A percentile compares a stretch with the other conserved stretches of the same genome.
Conservation (phyloP, 1,140 invertebrate species). For the Centruroides vittatus region DNA sequence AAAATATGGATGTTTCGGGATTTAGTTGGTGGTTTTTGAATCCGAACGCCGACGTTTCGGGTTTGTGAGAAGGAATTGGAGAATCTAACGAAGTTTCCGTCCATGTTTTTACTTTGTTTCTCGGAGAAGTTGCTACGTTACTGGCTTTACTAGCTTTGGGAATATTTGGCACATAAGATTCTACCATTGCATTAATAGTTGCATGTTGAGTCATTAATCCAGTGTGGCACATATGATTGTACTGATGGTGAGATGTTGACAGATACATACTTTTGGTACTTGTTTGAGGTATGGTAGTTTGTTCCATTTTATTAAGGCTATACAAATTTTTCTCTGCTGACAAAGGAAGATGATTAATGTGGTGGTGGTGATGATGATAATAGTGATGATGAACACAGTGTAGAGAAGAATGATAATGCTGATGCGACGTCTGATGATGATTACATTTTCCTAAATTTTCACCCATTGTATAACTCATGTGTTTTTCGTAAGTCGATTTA, state of each 20-base stretch:
- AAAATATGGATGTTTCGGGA: not conserved
- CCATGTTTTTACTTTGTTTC: conserved; percentile 46
- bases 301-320: not conserved
- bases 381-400: conserved; percentile 10
- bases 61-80: conserved; percentile 19
- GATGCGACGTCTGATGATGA: not conserved
- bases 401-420: not conserved
- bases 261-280: not conserved
- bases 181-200: too few relatives aligned
- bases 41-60: too few relatives aligned
- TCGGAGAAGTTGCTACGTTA: not conserved
- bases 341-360: not conserved
- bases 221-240: too few relatives aligned
- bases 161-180: too few relatives aligned
- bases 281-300: not conserved
- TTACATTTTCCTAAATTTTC: too few relatives aligned
- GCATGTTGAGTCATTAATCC: too few relatives aligned
- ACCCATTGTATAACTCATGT: too few relatives aligned
- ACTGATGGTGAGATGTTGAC: too few relatives aligned
- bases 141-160: too few relatives aligned
- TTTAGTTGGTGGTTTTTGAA: too few relatives aligned
- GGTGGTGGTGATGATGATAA: conserved; percentile 12
- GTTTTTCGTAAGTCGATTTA: too few relatives aligned
- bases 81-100: conserved; percentile 54
- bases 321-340: too few relatives aligned